Conservation (phyloP, 2,113 vertebrate genomes). For the Lonchura striata region DNA sequence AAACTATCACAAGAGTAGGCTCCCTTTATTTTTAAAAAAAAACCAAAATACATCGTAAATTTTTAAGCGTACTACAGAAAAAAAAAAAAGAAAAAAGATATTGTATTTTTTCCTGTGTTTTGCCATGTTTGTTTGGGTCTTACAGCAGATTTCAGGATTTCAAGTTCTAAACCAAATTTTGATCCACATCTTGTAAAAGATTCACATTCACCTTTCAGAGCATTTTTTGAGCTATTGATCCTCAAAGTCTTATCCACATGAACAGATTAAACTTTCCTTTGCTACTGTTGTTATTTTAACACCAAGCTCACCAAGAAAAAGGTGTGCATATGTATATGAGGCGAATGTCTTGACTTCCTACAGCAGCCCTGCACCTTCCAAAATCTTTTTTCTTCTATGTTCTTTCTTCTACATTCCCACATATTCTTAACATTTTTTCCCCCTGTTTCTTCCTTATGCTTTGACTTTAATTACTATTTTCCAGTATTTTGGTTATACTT, state of each 20-base stretch:
- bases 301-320: background rate
- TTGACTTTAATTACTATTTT: background rate
- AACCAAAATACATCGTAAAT: background rate
- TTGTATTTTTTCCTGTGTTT: background rate
- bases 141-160: background rate
- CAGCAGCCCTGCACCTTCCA: background rate
- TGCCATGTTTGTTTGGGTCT: background rate
- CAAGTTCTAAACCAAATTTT: background rate
- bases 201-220: background rate
- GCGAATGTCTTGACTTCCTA: background rate
- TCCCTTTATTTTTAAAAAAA: background rate
- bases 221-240: background rate
- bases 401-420: background rate
- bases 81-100: background rate
- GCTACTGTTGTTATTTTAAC: background rate
- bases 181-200: background rate
- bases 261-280: background rate
- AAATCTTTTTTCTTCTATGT: background rate
- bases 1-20: background rate
- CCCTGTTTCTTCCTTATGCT: background rate
- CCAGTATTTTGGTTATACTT: background rate
- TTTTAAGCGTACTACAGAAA: background rate
- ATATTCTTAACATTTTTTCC: background rate
- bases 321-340: rapidly evolving
- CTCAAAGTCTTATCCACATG: background rate